A percentile compares a stretch with the other conserved stretches of the same genome.
Conservation (phyloP, 2,888 invertebrate genomes). For the Parnassius glacialis region DNA sequence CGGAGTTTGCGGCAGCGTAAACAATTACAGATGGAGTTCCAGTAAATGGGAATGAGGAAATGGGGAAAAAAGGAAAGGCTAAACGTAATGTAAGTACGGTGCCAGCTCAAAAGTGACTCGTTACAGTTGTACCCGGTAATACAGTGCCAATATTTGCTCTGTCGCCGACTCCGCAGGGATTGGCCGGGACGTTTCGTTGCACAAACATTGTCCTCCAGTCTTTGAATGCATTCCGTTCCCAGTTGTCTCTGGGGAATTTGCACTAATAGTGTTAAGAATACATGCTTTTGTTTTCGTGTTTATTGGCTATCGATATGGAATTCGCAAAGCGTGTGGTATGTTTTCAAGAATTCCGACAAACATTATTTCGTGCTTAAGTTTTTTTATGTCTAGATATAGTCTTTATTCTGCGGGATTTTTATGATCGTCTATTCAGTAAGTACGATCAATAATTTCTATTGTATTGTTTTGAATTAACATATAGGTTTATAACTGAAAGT, state of each 20-base stretch:
- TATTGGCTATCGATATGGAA: constrained; percentile 20
- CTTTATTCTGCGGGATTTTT: too few species aligned
- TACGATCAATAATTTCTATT: too few species aligned
- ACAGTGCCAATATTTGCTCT: constrained; percentile 70
- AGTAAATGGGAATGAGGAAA: constrained; percentile 6
- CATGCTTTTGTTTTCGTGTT: constrained; percentile 15
- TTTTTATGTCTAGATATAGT: too few species aligned
- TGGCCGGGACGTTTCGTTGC: constrained; percentile 50
- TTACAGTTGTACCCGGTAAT: constrained; percentile 59
- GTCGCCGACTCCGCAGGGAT: constrained; percentile 51
- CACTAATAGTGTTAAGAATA: constrained; percentile 47
- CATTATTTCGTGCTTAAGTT: too few species aligned
- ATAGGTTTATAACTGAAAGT: too few species aligned
- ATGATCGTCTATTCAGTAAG: too few species aligned
- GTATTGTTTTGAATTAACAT: too few species aligned
- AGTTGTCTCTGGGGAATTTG: constrained; percentile 39
- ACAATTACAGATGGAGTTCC: constrained; percentile 21
- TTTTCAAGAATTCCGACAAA: too few species aligned
- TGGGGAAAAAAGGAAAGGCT: background rate
- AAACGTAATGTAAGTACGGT: constrained; percentile 11
- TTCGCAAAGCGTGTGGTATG: too few species aligned
- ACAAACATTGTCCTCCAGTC: constrained; percentile 60
- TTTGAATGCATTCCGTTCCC: constrained; percentile 52
- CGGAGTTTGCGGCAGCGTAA: constrained; percentile 2
- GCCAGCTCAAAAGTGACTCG: constrained; percentile 54